Percentiles rank a stretch among this genome's conserved stretches.
Evolutionary conservation across 2,797 vertebrate species (phyloP).

Genomic region (Rhabdophis nuchalis): DNA sequence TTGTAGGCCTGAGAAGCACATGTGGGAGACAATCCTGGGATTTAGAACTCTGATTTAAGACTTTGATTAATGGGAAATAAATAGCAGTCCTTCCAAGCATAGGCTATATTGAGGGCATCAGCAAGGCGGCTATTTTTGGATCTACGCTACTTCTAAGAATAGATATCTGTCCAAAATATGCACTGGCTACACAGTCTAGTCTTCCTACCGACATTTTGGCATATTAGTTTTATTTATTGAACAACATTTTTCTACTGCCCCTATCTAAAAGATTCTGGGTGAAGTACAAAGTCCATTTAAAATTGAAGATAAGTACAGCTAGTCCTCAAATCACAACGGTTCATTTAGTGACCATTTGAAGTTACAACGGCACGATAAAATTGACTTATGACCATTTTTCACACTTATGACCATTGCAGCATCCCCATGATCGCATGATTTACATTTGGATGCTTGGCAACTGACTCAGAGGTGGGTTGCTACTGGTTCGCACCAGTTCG

Average conservation of each 20-base stretch:
- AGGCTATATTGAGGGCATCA: not conserved
- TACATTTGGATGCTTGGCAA: not conserved
- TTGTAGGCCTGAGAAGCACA: not conserved
- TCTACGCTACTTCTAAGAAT: not conserved
- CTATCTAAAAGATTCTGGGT: not conserved
- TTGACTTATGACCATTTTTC: not conserved
- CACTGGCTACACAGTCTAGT: not conserved
- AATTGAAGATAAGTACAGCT: not conserved
- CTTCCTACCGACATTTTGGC: not conserved
- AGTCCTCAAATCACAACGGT: not conserved
- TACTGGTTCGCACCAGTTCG: too few species aligned
- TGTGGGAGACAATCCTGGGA: not conserved
- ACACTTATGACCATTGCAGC: too few species aligned
- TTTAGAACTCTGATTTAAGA: not conserved
- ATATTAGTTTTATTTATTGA: not conserved
- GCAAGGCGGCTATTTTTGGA: not conserved
- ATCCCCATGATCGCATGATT: not conserved
- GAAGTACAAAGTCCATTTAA: not conserved
- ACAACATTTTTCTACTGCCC: not conserved
- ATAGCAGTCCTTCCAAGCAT: not conserved
- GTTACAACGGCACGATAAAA: not conserved
- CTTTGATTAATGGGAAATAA: not conserved
- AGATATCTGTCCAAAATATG: not conserved
- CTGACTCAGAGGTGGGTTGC: not conserved
- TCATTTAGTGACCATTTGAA: not conserved